Percentiles rank a stretch among this genome's conserved stretches.
Evolutionary conservation across 2,113 vertebrate species (phyloP).

Genomic region (Prochilodus magdalenae): DNA sequence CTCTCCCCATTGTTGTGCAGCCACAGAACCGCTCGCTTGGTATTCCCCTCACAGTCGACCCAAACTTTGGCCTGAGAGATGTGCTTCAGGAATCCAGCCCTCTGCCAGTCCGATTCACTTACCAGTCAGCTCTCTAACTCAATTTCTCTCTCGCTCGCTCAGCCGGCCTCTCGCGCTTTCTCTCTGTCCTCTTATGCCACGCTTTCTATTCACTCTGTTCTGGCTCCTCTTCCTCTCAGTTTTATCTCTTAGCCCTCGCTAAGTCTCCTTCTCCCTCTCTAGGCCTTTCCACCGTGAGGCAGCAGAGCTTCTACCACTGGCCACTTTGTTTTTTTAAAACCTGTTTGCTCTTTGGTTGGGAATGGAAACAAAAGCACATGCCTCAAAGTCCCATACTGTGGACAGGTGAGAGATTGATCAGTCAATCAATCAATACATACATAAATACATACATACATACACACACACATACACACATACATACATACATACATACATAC

Average conservation of each 20-base stretch:
- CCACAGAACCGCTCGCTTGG: conserved; percentile 67
- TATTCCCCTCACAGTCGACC: conserved; percentile 77
- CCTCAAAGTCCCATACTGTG: too few species aligned
- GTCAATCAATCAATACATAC: too few species aligned
- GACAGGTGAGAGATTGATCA: too few species aligned
- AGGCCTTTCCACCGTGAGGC: neutral
- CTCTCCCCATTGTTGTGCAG: conserved; percentile 68
- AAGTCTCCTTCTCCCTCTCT: conserved; percentile 8
- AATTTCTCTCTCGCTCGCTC: conserved; percentile 58
- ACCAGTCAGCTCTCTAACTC: conserved; percentile 67
- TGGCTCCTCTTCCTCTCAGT: conserved; percentile 3
- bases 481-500: too few species aligned
- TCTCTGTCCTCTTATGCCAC: conserved; percentile 22
- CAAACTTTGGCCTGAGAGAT: conserved; percentile 75
- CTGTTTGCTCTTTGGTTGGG: too few species aligned
- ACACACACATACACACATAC: too few species aligned
- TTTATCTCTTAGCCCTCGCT: neutral
- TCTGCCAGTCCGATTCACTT: conserved; percentile 70
- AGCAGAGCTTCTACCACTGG: neutral
- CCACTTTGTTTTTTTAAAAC: neutral
- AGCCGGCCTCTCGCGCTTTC: neutral
- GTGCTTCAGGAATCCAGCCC: conserved; percentile 69
- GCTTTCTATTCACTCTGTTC: conserved; percentile 31
- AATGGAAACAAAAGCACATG: too few species aligned
- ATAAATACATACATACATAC: too few species aligned